Evolutionary conservation across 2,113 vertebrate genomes (phyloP), one percentile per base, ranked within the genome.

Genomic region (Corythaeola cristata): DNA sequence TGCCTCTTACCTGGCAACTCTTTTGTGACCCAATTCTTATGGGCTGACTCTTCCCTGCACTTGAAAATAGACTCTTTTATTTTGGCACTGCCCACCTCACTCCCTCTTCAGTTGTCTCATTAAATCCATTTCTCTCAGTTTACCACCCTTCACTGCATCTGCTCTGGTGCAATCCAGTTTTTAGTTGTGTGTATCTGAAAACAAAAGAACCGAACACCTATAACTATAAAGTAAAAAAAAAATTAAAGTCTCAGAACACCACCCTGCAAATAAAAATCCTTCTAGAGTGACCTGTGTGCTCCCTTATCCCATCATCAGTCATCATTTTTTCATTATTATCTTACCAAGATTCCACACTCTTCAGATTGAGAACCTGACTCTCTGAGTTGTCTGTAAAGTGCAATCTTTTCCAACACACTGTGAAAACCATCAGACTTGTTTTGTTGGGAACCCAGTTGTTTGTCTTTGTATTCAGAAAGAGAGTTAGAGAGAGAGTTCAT

Each of bases 401-500:
- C 11, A 52, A 2, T 62, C 41, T 76, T 74, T 77, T 74, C 32
- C 14, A 59, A 41, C 9, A 45, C 21, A 20, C 13, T 53, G 6
- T 56, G 64, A 50, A 89, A 91, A 63, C 22, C 13, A 47, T 60
- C 26, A 71, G 35, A 30, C 74, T 78, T 73, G 60, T 76, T 94
- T 96, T 94, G 79, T 50, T 39, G 72, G 73, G 72, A 64, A 67
- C n/a, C 20, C 18, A 14, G 60, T 88, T 95, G 85, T 96, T 93
- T 92, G 68, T 68, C 88, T 85, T 20, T 56, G 64, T 86, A 89
- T 92, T 96, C 71, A 89, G 85, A 93, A 86, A 87, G 72, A 88
- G 32, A 89, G 68, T 84, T 89, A 89, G 88, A 77, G 64, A 66
- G 73, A 74, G 80, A 94, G 89, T 92, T 97, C 56, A 89, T 84